These are phyloP conservation scores for Dicrostonyx torquatus DNA, from an alignment of 2,797 vertebrate genomes.

Conservation along the genomic window DNA sequence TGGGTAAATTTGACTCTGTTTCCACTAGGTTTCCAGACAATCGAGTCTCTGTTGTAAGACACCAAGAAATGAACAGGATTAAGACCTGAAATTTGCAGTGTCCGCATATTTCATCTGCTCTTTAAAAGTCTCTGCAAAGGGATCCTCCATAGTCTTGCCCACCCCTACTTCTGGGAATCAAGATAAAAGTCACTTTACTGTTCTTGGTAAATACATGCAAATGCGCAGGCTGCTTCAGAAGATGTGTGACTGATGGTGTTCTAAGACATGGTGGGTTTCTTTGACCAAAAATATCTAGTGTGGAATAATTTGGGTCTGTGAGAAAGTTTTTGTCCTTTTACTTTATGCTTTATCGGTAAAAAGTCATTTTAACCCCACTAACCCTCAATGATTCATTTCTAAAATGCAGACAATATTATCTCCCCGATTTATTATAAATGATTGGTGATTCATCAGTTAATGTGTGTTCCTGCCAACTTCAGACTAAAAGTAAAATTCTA, in stretches of 20 bases:
- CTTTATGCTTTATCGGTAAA: not conserved
- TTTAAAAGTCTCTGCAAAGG: not conserved
- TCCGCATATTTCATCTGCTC: not conserved
- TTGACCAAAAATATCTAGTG: not conserved
- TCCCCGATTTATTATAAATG: not conserved
- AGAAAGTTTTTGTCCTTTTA: not conserved
- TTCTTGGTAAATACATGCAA: not conserved
- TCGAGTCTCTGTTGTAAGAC: not conserved
- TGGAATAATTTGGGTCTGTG: not conserved
- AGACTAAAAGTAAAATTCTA: not conserved
- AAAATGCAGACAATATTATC: not conserved
- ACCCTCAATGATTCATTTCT: not conserved
- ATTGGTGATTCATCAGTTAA: not conserved
- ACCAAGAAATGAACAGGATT: not conserved
- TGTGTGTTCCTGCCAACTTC: not conserved
- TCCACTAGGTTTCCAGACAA: not conserved
- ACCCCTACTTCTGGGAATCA: not conserved
- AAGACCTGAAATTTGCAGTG: not conserved
- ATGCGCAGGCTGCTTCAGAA: not conserved
- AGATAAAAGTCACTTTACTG: not conserved
- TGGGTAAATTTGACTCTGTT: not conserved
- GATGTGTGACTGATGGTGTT: not conserved
- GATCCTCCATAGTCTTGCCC: not conserved
- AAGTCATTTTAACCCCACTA: not conserved
- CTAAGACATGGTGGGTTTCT: not conserved